Conservation (phyloP, 2,797 vertebrate species). For the Brotula barbata region DNA sequence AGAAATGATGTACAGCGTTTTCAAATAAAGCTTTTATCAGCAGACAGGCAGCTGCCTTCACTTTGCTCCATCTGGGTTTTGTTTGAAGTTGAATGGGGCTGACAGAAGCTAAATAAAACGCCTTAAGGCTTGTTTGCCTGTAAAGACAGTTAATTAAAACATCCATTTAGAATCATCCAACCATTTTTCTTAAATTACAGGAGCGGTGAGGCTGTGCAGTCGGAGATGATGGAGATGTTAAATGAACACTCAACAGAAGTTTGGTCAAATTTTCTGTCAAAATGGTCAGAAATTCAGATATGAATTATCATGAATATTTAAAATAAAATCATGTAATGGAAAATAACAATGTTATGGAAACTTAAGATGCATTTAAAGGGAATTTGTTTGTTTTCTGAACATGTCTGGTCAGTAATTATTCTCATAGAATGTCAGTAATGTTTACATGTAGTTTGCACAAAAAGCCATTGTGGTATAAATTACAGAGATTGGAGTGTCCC, state of each 20-base stretch:
- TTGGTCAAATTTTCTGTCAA: not conserved
- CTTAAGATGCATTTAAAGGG: no score
- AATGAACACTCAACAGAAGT: not conserved
- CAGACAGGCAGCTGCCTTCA: conserved; percentile 48
- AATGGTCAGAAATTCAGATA: not conserved
- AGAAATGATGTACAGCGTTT: conserved; percentile 20
- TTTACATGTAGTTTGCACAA: no score
- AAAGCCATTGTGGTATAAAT: no score
- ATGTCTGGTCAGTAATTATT: no score
- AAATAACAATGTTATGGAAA: no score
- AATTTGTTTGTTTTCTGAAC: no score
- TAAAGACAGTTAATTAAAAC: conserved; percentile 62
- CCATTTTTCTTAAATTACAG: not conserved
- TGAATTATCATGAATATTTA: no score
- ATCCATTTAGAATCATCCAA: conserved; percentile 9
- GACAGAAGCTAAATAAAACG: conserved; percentile 48
- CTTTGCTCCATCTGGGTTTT: conserved; percentile 58
- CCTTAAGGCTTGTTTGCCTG: conserved; percentile 44
- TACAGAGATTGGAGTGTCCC: no score
- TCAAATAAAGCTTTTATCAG: conserved; percentile 46
- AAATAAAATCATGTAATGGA: no score
- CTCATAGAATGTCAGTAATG: no score
- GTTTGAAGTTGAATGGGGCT: conserved; percentile 59
- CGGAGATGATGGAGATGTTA: conserved; percentile 12
- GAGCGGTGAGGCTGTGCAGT: conserved; percentile 14